A percentile compares a stretch with the other conserved stretches of the same genome.
Conservation (phyloP, 2,888 invertebrate species). For the Pheosia gnoma region DNA sequence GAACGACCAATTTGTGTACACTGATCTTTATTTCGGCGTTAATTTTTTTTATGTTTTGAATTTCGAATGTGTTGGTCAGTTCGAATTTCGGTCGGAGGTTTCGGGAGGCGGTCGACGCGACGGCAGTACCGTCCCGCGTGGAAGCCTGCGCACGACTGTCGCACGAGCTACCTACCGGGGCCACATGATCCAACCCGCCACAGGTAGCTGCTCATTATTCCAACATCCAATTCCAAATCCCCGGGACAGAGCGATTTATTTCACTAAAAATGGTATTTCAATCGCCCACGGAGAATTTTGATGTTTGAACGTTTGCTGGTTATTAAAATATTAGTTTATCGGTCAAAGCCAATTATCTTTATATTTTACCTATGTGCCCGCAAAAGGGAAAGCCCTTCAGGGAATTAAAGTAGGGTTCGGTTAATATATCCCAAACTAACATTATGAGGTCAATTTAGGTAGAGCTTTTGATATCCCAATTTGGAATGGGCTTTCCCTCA, state of each 20-base stretch:
- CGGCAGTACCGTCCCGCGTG: slow-evolving; percentile 74
- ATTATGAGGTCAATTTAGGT: too few relatives aligned
- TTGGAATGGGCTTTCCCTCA: too few relatives aligned
- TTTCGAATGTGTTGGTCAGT: slow-evolving; percentile 38
- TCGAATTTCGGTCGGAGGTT: slow-evolving; percentile 57
- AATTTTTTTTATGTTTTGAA: slow-evolving; percentile 11
- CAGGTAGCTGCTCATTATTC: slow-evolving; percentile 76
- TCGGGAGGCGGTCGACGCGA: slow-evolving; percentile 54
- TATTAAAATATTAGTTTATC: slow-evolving; percentile 8
- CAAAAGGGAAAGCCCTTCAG: too few relatives aligned
- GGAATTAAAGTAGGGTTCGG: too few relatives aligned
- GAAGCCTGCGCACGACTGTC: slow-evolving; percentile 82
- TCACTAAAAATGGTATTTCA: slow-evolving; percentile 27
- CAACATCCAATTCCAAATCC: slow-evolving; percentile 60
- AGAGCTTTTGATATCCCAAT: too few relatives aligned
- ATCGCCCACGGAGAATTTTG: slow-evolving; percentile 22
- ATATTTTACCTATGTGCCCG: neutral
- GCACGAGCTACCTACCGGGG: slow-evolving; percentile 41
- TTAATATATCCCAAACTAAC: too few relatives aligned
- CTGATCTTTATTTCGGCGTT: slow-evolving; percentile 11
- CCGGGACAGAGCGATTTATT: slow-evolving; percentile 51
- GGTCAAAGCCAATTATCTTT: neutral
- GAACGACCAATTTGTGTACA: slow-evolving; percentile 29
- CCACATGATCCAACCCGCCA: slow-evolving; percentile 68
- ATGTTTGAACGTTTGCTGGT: slow-evolving; percentile 11